These are phyloP conservation scores for Myotis planiceps DNA, from an alignment of 2,797 vertebrate genomes.

Conservation along the genomic window DNA sequence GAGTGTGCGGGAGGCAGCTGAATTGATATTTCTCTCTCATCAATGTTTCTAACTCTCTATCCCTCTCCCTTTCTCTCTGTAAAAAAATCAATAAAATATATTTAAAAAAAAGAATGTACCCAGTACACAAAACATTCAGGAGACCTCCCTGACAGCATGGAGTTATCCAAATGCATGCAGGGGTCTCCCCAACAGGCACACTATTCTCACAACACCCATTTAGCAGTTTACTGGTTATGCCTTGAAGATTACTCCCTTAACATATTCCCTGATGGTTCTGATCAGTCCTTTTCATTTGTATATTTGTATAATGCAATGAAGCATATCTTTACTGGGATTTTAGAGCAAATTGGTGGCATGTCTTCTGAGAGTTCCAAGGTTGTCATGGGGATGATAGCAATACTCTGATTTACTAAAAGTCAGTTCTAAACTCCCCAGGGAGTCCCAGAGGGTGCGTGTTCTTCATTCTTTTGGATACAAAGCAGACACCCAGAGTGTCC, in stretches of 20 bases:
- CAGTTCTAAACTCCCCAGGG: not conserved
- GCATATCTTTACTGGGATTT: constrained; percentile 45
- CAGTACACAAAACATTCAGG: constrained; percentile 21
- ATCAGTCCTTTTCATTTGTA: constrained; percentile 55
- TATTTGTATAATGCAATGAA: constrained; percentile 69
- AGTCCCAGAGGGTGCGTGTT: constrained; percentile 19
- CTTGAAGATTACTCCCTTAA: constrained; percentile 60
- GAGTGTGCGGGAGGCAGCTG: too few species aligned
- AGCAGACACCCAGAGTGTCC: constrained; percentile 63
- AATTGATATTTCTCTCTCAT: too few species aligned
- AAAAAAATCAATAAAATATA: too few species aligned
- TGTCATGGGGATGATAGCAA: constrained; percentile 63
- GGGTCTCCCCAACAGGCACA: not conserved
- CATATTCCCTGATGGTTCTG: constrained; percentile 54
- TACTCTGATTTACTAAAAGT: constrained; percentile 48
- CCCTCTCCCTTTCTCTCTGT: too few species aligned
- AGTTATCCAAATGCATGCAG: constrained; percentile 27
- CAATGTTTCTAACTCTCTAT: too few species aligned
- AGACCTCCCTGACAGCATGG: constrained; percentile 37
- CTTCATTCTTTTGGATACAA: constrained; percentile 57
- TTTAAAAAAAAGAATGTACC: not conserved
- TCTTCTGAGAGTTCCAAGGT: constrained; percentile 65
- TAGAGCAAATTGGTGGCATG: constrained; percentile 61
- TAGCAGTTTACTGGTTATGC: constrained; percentile 16
- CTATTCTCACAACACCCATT: constrained; percentile 56